A percentile compares a stretch with the other conserved stretches of the same genome.
These are phyloP conservation scores for Amphiprion ocellaris DNA, from an alignment of 2,113 vertebrate genomes.

Conservation along the genomic window DNA sequence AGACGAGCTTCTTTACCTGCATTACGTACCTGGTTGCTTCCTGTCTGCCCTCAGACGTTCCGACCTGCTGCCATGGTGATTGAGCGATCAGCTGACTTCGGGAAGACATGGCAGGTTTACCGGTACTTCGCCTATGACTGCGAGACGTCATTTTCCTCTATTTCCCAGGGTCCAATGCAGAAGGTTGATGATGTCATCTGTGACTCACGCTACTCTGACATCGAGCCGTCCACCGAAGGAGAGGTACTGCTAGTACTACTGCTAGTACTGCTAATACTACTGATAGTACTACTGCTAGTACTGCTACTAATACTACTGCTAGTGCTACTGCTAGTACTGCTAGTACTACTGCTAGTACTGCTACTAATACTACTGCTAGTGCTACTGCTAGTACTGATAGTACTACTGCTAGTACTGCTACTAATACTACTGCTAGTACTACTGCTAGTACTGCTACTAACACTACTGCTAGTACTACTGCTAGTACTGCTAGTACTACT, in stretches of 20 bases:
- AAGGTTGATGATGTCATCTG: conserved; percentile 97
- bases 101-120: conserved; percentile 93
- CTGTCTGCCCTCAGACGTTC: conserved; percentile 87
- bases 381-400: no score
- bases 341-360: conserved; percentile 54
- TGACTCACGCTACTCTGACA: conserved; percentile 96
- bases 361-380: not conserved
- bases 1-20: no score
- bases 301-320: not conserved
- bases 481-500: no score
- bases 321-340: no score
- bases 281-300: no score
- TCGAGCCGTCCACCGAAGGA: conserved; percentile 96
- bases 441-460: conserved; percentile 57
- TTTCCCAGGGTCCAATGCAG: conserved; percentile 92
- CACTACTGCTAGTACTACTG: not conserved
- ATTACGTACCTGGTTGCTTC: no score
- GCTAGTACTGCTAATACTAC: not conserved
- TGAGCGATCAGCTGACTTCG: conserved; percentile 96
- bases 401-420: no score
- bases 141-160: conserved; percentile 89
- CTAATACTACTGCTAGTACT: no score
- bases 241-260: conserved; percentile 85
- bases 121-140: conserved; percentile 98
- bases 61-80: conserved; percentile 97